Percentiles rank a stretch among this genome's conserved stretches.
phyloP scores from a whole-genome alignment of 2,888 invertebrate genomes.

The Mythimna ferrago region DNA sequence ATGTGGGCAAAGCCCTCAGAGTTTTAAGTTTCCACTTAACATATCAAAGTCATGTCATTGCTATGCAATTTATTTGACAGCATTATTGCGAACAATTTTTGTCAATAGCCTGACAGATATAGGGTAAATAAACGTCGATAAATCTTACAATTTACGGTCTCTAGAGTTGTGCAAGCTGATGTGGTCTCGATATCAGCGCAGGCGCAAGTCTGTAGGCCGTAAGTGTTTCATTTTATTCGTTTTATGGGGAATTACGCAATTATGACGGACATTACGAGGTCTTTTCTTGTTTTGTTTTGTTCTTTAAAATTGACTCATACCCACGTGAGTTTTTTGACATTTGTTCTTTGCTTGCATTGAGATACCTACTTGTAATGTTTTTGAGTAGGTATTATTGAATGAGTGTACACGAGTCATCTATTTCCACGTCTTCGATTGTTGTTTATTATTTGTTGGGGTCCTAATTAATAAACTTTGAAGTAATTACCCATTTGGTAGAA shows the following conservation, averaged over 20 bases:
- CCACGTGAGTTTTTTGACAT: slow-evolving; percentile 37
- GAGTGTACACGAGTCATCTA: not conserved
- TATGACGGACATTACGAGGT: slow-evolving; percentile 39
- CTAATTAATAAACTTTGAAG: not conserved
- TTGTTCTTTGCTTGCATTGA: slow-evolving; percentile 3
- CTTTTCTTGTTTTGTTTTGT: slow-evolving; percentile 36
- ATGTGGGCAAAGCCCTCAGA: not conserved
- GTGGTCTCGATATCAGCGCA: slow-evolving; percentile 39
- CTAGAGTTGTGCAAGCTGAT: slow-evolving; percentile 59
- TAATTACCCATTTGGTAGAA: not conserved
- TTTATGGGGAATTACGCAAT: slow-evolving; percentile 56
- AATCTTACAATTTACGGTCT: slow-evolving; percentile 38
- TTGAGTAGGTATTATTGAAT: slow-evolving; percentile 23
- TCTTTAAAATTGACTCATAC: slow-evolving; percentile 40
- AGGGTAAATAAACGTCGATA: slow-evolving; percentile 51
- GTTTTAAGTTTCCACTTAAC: slow-evolving; percentile 22
- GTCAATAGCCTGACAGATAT: slow-evolving; percentile 39
- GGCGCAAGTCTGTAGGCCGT: slow-evolving; percentile 41
- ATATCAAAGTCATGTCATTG: slow-evolving; percentile 36
- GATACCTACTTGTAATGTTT: slow-evolving; percentile 9
- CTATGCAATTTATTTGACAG: slow-evolving; percentile 33
- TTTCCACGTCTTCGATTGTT: not conserved
- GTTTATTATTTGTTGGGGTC: not conserved
- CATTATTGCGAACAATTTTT: slow-evolving; percentile 24
- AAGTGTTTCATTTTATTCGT: slow-evolving; percentile 49